Evolutionary conservation across 2,888 invertebrate species (phyloP).

Genomic region (Tachina lurida): DNA sequence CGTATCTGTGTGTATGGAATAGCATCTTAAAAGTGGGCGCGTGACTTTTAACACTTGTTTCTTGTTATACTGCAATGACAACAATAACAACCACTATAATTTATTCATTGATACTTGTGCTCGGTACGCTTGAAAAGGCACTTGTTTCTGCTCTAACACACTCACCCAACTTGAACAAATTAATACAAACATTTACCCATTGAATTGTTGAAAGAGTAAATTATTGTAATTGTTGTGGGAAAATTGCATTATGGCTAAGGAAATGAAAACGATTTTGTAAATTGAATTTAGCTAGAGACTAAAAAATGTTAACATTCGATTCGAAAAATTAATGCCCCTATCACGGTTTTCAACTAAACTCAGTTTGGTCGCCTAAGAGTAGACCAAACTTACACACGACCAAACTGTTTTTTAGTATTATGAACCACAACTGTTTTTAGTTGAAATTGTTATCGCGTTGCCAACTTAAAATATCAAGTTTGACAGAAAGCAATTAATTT

Average conservation of each 20-base stretch:
- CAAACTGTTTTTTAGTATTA: too few relatives aligned
- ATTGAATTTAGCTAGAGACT: neutral
- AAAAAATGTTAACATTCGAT: neutral
- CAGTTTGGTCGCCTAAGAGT: too few relatives aligned
- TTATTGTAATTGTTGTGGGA: conserved; percentile 70
- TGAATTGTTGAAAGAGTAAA: conserved; percentile 37
- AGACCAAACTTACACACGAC: too few relatives aligned
- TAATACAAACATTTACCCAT: conserved; percentile 26
- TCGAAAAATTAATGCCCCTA: too few relatives aligned
- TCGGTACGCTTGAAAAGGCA: conserved; percentile 60
- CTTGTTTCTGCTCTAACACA: conserved; percentile 32
- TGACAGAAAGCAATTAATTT: too few relatives aligned
- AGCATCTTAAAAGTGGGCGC: conserved; percentile 74
- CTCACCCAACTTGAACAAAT: conserved; percentile 61
- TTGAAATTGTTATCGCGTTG: too few relatives aligned
- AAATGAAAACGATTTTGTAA: neutral
- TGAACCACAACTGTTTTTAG: too few relatives aligned
- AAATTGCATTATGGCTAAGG: conserved; percentile 44
- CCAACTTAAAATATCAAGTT: too few relatives aligned
- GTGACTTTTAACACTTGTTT: conserved; percentile 81
- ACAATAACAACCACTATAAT: conserved; percentile 74
- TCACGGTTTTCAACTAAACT: too few relatives aligned
- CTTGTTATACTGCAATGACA: conserved; percentile 65
- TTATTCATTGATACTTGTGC: conserved; percentile 79
- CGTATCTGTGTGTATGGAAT: neutral